phyloP scores from a whole-genome alignment of 1,140 invertebrate genomes.

The Lutraria rhynchaena region DNA sequence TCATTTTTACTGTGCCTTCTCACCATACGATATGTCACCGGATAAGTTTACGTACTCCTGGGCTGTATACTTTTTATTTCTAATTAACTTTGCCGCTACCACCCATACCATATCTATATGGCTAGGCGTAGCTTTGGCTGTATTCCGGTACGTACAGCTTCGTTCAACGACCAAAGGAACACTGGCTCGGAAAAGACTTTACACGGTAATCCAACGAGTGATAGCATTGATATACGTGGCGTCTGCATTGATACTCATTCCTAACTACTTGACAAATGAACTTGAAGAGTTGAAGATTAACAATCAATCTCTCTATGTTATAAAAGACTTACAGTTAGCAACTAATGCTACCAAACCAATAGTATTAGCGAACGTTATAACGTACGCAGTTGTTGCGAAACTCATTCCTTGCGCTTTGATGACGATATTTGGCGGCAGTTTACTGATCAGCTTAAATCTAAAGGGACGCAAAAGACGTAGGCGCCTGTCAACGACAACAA shows the following conservation, averaged over 20 bases:
- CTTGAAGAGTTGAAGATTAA: slow-evolving; percentile 55
- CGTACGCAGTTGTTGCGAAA: slow-evolving; percentile 79
- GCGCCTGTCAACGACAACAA: slow-evolving; percentile 68
- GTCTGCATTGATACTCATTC: slow-evolving; percentile 89
- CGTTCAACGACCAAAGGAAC: slow-evolving; percentile 89
- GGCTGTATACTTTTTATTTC: slow-evolving; percentile 75
- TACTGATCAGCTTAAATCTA: slow-evolving; percentile 82
- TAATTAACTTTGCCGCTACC: slow-evolving; percentile 88
- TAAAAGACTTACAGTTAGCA: slow-evolving; percentile 81
- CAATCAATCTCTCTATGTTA: slow-evolving; percentile 68
- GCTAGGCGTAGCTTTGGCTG: slow-evolving; percentile 94
- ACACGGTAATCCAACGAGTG: slow-evolving; percentile 86
- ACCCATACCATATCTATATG: slow-evolving; percentile 97
- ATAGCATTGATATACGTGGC: slow-evolving; percentile 88
- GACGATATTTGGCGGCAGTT: slow-evolving; percentile 82
- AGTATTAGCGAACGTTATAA: slow-evolving; percentile 74
- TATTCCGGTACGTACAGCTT: slow-evolving; percentile 87
- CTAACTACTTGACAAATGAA: slow-evolving; percentile 86
- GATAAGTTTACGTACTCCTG: slow-evolving; percentile 73
- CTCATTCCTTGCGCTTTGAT: slow-evolving; percentile 83
- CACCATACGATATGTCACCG: slow-evolving; percentile 62
- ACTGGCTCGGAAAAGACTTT: slow-evolving; percentile 86
- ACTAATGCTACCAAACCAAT: slow-evolving; percentile 68
- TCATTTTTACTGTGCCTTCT: slow-evolving; percentile 84
- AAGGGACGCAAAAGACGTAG: slow-evolving; percentile 78